Base-by-base conservation (phyloP, 2,113 vertebrate genomes). In the Litocranius walleri region DNA sequence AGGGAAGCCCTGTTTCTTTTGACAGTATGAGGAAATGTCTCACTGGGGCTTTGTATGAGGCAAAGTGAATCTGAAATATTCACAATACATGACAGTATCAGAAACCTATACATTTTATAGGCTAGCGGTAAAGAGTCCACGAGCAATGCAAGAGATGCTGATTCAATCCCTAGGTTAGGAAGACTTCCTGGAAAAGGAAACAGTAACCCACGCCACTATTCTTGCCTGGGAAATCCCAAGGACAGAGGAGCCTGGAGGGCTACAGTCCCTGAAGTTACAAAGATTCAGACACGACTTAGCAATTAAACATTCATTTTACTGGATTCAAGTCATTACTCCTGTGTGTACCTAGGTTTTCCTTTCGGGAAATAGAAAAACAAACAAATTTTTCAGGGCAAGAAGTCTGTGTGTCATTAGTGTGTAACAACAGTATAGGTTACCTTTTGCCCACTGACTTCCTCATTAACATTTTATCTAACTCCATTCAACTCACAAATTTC, bases 61-160 rank as follows among this genome's bases (percentile, higher is more conserved):
- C 7, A 30, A 12, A 16, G 52, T 3, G 7, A 23, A 62, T 54
- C 29, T 40, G 21, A 23, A 81, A 74, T 56, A 40, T 29, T 21
- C 23, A 13, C 10, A 9, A 25, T 3, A 0, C 3, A 9, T 1
- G 29, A 29, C 4, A 14, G 23, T 11, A 13, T 0, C 12, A 16
- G 92, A 27, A 27, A 17, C 21, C 16, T 7, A 8, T 19, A 43
- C n/a, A 71, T 23, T 23, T 71, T 23, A 71, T 36, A 12, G 19
- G 67, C 67, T 71, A 6, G 67, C 0, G 3, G n/a, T 40, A 71
- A 71, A 71, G n/a, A 40, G 67, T 71, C 67, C 19, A 12, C 5
- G 10, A 6, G n/a, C 67, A 71, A 71, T 6, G 19, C 19, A 40
- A 40, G n/a, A 71, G 5, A 40, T 71, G 19, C n/a, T 40, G 10